phyloP scores from a whole-genome alignment of 35 echinoderm and acorn worm genomes.

The Patiria miniata region DNA sequence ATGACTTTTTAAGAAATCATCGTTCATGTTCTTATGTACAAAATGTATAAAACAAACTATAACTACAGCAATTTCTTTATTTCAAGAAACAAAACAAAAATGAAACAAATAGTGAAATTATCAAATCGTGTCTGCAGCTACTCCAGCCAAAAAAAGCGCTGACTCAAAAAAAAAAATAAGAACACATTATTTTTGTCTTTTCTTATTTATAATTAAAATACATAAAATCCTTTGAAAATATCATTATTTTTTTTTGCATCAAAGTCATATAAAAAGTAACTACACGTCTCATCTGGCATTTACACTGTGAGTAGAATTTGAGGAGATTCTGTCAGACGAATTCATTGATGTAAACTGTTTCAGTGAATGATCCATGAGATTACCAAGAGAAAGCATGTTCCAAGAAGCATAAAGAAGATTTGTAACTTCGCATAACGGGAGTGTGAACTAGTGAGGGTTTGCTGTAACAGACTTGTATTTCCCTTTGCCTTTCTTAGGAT shows the following conservation, averaged over 20 bases:
- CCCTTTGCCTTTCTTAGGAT: no score
- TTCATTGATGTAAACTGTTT: neutral
- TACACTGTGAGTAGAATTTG: conserved; percentile 3
- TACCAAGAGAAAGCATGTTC: no score
- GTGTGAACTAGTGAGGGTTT: no score
- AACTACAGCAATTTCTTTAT: neutral
- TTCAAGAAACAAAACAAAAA: neutral
- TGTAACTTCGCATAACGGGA: no score
- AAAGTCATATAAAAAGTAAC: conserved; percentile 27
- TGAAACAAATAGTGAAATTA: neutral
- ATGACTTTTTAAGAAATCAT: conserved; percentile 20
- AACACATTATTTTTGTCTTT: neutral
- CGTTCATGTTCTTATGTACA: conserved; percentile 8
- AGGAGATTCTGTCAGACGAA: neutral
- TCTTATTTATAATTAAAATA: conserved; percentile 31
- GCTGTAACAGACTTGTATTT: no score
- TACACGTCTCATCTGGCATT: neutral
- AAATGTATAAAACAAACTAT: conserved; percentile 28
- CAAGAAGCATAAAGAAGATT: no score
- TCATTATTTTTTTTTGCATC: conserved; percentile 2
- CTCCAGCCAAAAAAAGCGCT: conserved; percentile 20
- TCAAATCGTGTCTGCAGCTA: conserved; percentile 1
- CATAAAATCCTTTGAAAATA: conserved; percentile 34
- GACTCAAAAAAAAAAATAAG: neutral
- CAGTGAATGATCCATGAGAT: neutral